phyloP scores from a whole-genome alignment of 2,797 vertebrate genomes.

The Serranus cabrilla region DNA sequence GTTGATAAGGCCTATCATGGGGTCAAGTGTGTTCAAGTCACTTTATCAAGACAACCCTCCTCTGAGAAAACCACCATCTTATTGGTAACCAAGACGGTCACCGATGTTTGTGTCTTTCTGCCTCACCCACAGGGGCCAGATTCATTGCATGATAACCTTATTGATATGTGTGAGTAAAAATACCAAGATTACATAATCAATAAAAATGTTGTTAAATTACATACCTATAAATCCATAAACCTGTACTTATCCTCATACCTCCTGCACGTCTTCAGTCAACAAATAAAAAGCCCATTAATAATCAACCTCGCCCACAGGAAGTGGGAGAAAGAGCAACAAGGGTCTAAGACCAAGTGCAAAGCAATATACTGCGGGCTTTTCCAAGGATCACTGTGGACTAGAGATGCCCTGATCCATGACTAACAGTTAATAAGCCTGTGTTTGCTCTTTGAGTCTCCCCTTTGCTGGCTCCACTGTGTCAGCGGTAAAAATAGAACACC shows the following conservation, averaged over 20 bases:
- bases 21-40: background rate
- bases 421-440: constrained; percentile 58
- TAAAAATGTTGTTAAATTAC: background rate
- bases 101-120: constrained; percentile 3
- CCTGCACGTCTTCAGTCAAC: constrained; percentile 11
- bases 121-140: background rate
- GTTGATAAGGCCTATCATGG: constrained; percentile 23
- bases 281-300: constrained; percentile 64
- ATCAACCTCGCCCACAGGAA: constrained; percentile 58
- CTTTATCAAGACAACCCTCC: constrained; percentile 7
- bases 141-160: background rate
- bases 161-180: background rate
- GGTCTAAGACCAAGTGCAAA: constrained; percentile 27
- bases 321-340: constrained; percentile 13
- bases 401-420: constrained; percentile 61
- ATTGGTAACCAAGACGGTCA: constrained; percentile 3
- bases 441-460: constrained; percentile 50
- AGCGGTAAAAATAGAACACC: constrained; percentile 52
- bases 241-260: background rate
- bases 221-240: constrained; percentile 52
- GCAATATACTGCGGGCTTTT: constrained; percentile 33
- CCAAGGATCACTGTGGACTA: constrained; percentile 25
- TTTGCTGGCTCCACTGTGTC: background rate
- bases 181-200: constrained; percentile 13
- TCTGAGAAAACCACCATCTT: background rate